Evolutionary conservation across 64 coral and sea anemone genomes (phyloP), one percentile per base, ranked within the genome.

Genomic region (Stylophora pistillata): DNA sequence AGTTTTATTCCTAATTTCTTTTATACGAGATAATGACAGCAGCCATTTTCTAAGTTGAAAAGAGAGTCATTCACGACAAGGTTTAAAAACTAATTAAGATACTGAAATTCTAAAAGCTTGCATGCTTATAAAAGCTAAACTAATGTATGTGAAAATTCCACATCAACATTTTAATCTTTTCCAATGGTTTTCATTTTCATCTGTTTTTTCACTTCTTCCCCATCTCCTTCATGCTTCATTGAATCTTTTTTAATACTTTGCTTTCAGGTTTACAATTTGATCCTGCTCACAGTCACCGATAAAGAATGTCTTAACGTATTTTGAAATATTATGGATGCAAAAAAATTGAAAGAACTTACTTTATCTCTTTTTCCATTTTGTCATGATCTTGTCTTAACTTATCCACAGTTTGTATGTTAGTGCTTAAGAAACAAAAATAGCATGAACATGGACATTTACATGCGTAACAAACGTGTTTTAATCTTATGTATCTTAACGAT

Each of bases 351-450:
- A 78, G 17, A 13, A 90, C 88, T 85, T 94, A 94, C 92, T 94
- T 82, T 33, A 90, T 90, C 58, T 94, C 95, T 4, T 63, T 58
- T 41, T 92, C 68, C n/a, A 98, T 37, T 73, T 74, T 79, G 16
- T 95, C 79, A 72, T 78, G 64, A 27, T 98, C 95, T 52, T 31
- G 41, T 68, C 89, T 91, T 26, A 98, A 53, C 56, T 88, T 94
- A 20, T 66, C 58, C 56, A 98, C 95, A 53, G 86, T 91, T 74
- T 98, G 75, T 78, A 91, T 71, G 75, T 93, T 97, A 68, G 95
- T 93, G 60, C 95, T 96, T 21, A 12, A 73, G 64, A 90, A 58
- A 2, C 11, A 82, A 77, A 6, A 71, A 73, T 23, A 56, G 2
- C 0, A 26, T 52, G 23, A 26, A 25, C 61, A 17, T 64, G n/a